Base-by-base conservation (phyloP, 2,888 invertebrate genomes). In the Timandra comae region DNA sequence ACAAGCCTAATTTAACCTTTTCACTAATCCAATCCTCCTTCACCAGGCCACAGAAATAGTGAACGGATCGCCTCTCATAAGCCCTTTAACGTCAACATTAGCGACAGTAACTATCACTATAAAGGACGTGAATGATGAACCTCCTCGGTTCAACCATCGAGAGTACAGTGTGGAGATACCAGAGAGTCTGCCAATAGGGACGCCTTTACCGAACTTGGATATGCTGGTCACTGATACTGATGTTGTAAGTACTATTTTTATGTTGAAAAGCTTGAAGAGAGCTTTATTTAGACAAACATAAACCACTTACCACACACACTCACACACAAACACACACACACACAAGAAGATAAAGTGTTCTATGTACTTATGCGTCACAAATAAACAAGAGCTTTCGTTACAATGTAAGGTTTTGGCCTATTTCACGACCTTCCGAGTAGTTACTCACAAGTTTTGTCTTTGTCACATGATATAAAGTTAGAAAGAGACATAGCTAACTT, bases 151-250 rank as follows among this genome's bases (percentile, higher is more conserved):
- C 75, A 94, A 94, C 76, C 88, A 89, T 26, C 88, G 92, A 27
- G 95, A 96, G 67, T 96, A 95, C 75, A 88, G 87, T 49, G 91
- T 94, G 7, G 90, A 91, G 41, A 89, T 96, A 42, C 91, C 93
- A 0, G 96, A 97, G 74, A 95, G 95, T 55, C 89, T 95, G 6
- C 90, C 93, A 0, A 86, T 91, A 19, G 95, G 94, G 6, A 93
- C 95, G 0, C 92, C 94, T 0, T 75, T 97, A 19, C 94, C 95
- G 0, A 89, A 91, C 55, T 69, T 96, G 45, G 93, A 95, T 51
- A 95, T 96, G 92, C 90, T 90, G 27, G 95, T 96, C 35, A 90
- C 89, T 19, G 96, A 97, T 75, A 91, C 92, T 8, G 96, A 97
- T 75, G 90, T 95, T 62, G 94, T 94, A 71, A 87, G 89, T 79